Evolutionary conservation across 2,113 vertebrate species (phyloP).

Genomic region (Peromyscus californicus): DNA sequence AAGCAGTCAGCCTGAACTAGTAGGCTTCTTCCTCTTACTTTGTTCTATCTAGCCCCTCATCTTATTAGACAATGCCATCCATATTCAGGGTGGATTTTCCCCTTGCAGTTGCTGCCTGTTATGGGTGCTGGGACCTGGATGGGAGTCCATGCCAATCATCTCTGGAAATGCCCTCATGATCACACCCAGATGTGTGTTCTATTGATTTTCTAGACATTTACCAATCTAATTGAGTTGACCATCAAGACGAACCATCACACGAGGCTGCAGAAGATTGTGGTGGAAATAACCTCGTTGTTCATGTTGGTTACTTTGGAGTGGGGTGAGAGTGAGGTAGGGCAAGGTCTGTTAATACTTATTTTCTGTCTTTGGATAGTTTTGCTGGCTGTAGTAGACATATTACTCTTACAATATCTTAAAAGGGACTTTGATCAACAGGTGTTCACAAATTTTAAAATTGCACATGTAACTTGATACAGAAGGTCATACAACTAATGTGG

Average conservation of each 20-base stretch:
- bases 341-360: conserved; percentile 6
- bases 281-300: not conserved
- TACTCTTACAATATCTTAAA: not conserved
- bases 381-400: not conserved
- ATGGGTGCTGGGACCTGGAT: not conserved
- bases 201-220: too few relatives aligned
- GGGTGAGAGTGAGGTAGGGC: not conserved
- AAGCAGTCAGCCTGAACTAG: not conserved
- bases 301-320: not conserved
- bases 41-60: not conserved
- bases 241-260: not conserved
- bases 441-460: not conserved
- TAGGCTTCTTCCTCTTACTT: not conserved
- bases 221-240: not conserved
- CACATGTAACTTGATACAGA: not conserved
- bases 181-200: not conserved
- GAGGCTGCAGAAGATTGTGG: not conserved
- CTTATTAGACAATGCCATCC: not conserved
- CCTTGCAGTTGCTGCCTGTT: not conserved
- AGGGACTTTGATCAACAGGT: not conserved
- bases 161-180: not conserved
- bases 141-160: not conserved
- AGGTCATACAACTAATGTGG: not conserved
- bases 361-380: conserved; percentile 8
- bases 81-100: not conserved